Percentiles rank a stretch among this genome's conserved stretches.
phyloP scores from a whole-genome alignment of 2,797 vertebrate genomes.

The Anisognathus igniventris region DNA sequence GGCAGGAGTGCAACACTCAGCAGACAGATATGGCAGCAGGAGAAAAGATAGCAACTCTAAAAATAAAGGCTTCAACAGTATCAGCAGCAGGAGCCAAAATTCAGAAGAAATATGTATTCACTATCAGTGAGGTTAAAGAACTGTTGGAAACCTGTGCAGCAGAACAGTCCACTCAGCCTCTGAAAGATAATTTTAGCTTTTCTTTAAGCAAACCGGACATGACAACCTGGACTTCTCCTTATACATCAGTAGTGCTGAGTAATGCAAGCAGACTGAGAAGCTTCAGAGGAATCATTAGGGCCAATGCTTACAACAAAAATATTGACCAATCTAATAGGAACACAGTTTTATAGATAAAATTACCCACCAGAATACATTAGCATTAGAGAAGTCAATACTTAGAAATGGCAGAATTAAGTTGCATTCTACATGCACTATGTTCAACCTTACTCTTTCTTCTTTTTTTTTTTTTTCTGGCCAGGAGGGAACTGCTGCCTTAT shows the following conservation, averaged over 20 bases:
- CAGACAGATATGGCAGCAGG: constrained; percentile 47
- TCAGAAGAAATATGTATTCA: neutral
- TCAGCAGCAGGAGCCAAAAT: neutral
- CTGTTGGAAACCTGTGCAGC: neutral
- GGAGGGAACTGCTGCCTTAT: neutral
- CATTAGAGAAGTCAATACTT: neutral
- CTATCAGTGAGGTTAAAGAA: neutral
- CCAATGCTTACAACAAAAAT: neutral
- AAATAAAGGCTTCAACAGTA: constrained; percentile 50
- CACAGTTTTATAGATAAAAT: neutral
- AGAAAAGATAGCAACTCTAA: constrained; percentile 56
- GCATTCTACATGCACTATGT: neutral
- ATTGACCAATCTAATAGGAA: neutral
- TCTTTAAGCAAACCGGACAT: neutral
- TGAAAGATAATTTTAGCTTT: neutral
- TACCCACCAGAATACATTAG: neutral
- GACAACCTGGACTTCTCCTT: neutral
- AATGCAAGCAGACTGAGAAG: neutral
- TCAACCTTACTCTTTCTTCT: neutral
- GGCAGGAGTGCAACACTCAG: constrained; percentile 39
- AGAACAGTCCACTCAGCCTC: neutral
- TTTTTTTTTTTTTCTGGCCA: neutral
- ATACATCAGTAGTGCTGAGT: neutral
- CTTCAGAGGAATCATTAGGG: neutral
- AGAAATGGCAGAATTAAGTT: neutral